phyloP scores from a whole-genome alignment of 2,797 vertebrate species.

The Heterohyrax brucei region DNA sequence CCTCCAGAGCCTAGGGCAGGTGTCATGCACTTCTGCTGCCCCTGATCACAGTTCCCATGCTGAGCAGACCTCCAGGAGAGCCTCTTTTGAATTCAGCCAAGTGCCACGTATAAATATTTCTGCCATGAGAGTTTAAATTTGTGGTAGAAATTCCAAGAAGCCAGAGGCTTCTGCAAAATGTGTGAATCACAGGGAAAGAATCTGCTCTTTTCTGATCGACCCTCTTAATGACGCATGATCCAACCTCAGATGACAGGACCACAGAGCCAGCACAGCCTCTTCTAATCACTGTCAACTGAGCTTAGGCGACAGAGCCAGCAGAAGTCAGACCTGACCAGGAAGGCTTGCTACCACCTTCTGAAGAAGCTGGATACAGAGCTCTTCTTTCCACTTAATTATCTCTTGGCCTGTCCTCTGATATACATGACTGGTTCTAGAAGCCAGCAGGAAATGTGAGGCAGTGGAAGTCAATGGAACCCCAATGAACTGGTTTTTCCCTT shows the following conservation, averaged over 20 bases:
- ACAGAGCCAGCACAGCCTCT: background rate
- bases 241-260: slow-evolving; percentile 62
- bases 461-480: background rate
- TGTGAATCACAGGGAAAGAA: background rate
- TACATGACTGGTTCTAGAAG: slow-evolving; percentile 67
- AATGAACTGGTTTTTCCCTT: background rate
- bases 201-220: slow-evolving; percentile 15
- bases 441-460: slow-evolving; percentile 11
- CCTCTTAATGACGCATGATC: slow-evolving; percentile 27
- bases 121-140: background rate
- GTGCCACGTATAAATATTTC: background rate
- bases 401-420: slow-evolving; percentile 68
- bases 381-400: slow-evolving; percentile 80
- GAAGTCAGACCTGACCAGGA: slow-evolving; percentile 46
- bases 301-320: slow-evolving; percentile 58
- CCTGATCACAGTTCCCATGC: background rate
- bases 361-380: slow-evolving; percentile 48
- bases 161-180: slow-evolving; percentile 49
- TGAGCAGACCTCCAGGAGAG: background rate
- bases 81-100: background rate
- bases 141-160: slow-evolving; percentile 53
- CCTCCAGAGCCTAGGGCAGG: background rate
- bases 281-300: slow-evolving; percentile 62
- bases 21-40: background rate
- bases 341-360: slow-evolving; percentile 22